Conservation (phyloP, 2,888 invertebrate species). For the Hypomecis punctinalis region DNA sequence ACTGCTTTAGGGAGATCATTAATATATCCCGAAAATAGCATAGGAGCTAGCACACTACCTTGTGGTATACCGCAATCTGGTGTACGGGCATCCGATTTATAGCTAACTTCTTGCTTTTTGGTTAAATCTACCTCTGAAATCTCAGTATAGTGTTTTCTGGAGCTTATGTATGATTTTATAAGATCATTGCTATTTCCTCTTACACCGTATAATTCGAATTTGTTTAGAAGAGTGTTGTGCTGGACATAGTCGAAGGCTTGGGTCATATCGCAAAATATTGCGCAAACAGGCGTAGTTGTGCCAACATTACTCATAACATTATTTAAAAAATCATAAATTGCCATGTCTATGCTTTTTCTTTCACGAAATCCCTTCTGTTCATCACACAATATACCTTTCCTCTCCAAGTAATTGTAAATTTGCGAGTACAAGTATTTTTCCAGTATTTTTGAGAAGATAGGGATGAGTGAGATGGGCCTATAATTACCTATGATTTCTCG, state of each 20-base stretch:
- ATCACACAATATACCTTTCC: not conserved
- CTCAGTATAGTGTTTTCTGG: slow-evolving; percentile 17
- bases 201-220: not conserved
- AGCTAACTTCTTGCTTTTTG: slow-evolving; percentile 4
- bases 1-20: no score
- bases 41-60: not conserved
- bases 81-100: not conserved
- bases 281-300: not conserved
- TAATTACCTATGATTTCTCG: not conserved
- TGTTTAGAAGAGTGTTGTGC: not conserved
- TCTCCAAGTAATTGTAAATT: not conserved
- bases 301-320: not conserved
- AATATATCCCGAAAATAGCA: not conserved
- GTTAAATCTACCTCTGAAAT: slow-evolving; percentile 4
- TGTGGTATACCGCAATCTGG: slow-evolving; percentile 4
- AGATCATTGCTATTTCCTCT: not conserved
- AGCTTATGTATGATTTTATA: slow-evolving; percentile 11
- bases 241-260: not conserved
- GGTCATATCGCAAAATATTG: slow-evolving; percentile 4
- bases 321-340: not conserved
- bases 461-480: not conserved
- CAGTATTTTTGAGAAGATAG: not conserved
- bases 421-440: not conserved
- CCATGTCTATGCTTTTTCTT: slow-evolving; percentile 15
- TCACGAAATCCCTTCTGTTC: slow-evolving; percentile 16